Base-by-base conservation (phyloP, 2,888 invertebrate genomes). In the Aphidius colemani region DNA sequence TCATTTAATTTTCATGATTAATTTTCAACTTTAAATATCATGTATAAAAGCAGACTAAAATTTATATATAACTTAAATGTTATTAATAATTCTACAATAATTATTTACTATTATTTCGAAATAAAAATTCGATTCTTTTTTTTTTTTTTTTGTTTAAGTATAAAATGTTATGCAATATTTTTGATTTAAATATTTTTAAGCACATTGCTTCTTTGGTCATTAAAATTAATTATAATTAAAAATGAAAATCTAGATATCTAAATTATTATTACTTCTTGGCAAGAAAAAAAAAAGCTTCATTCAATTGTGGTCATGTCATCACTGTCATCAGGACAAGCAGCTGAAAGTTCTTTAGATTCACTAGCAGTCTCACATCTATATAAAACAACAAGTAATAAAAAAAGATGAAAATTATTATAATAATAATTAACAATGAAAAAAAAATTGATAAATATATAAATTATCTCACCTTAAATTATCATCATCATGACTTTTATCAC, bases 311-410 rank as follows among this genome's bases (percentile, higher is more conserved):
- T 61, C 57, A 71, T 69, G 11, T 68, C 63, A 46, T 74, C 74
- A 44, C 71, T 69, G n/a, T 68, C 63, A 46, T 74, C 74, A 45
- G 71, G 53, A 48, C 70, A 67, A 46, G 69, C 68, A 46, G 74
- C 66, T 53, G 75, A 70, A 46, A 69, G 61, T 43, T 72, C 70
- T 50, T 69, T 74, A 8, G 67, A 65, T 63, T 76, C 74, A 61
- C 65, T 72, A 11, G 67, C 59, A 30, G 55, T 61, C 40, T 62
- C 65, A 53, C 63, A 61, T 55, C 70, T 69, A 59, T 2, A 48
- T 13, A 7, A 13, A 8, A 7, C 3, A 48, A 11, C 1, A 48
- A 48, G 11, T 10, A 39, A 59, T 3, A 51, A 8, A 11, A 48
- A 51, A 43, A 13, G 9, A 7, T 11, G 9, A 49, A n/a, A 11